Percentiles rank a stretch among this genome's conserved stretches.
Evolutionary conservation across 2,797 vertebrate species (phyloP).

Genomic region (Pangasius djambal): DNA sequence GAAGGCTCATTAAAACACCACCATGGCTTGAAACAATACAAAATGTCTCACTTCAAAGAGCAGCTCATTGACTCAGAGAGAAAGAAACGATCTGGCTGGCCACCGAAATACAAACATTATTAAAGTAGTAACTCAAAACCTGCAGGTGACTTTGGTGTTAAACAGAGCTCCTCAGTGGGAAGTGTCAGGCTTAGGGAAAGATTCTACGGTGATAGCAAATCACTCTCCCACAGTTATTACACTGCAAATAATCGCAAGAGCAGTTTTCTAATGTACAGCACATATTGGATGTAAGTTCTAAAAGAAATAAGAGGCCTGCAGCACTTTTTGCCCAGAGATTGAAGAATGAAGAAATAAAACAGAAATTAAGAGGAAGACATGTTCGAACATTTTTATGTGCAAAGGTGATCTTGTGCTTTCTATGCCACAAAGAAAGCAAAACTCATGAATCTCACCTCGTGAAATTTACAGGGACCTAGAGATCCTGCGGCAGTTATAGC

Average conservation of each 20-base stretch:
- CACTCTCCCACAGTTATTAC: conserved; percentile 27
- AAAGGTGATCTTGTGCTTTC: background rate
- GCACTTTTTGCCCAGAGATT: conserved; percentile 15
- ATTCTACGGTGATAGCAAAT: conserved; percentile 30
- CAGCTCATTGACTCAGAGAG: background rate
- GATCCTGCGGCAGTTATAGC: conserved; percentile 9
- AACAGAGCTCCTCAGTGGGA: background rate
- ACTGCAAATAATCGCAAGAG: conserved; percentile 22
- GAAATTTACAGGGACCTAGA: conserved; percentile 8
- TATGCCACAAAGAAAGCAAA: background rate
- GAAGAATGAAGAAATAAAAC: conserved; percentile 34
- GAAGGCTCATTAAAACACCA: conserved; percentile 38
- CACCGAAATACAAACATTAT: conserved; percentile 41
- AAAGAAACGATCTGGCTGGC: background rate
- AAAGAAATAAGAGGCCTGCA: conserved; percentile 2
- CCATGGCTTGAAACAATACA: conserved; percentile 27
- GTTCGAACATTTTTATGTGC: background rate
- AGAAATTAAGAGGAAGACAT: conserved; percentile 7
- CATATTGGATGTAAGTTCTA: background rate
- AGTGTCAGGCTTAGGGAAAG: conserved; percentile 22
- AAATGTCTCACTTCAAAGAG: conserved; percentile 17
- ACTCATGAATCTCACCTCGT: conserved; percentile 5
- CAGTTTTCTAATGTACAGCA: background rate
- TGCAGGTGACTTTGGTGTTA: conserved; percentile 31
- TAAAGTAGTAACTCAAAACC: conserved; percentile 53